Percentiles rank a stretch among this genome's conserved stretches.
These are phyloP conservation scores for Sebastes schlegelii DNA, from an alignment of 2,113 vertebrate genomes.

Conservation along the genomic window DNA sequence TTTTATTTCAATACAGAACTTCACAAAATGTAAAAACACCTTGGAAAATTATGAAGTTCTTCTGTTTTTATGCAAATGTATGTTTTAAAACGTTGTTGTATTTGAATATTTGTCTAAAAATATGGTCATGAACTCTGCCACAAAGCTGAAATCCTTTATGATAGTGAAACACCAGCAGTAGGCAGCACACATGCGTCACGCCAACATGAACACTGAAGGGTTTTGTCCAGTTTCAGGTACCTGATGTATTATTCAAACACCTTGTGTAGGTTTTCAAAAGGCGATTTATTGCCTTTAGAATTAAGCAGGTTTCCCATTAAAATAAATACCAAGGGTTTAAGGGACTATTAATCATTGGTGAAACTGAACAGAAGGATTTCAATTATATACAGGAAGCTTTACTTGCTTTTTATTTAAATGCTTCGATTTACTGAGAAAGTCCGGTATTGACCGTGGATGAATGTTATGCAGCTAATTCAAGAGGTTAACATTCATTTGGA, in stretches of 20 bases:
- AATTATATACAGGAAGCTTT: neutral
- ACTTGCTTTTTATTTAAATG: neutral
- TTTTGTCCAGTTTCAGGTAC: neutral
- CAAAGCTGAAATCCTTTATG: neutral
- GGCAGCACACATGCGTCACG: too few species aligned
- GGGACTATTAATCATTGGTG: neutral
- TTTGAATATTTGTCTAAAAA: neutral
- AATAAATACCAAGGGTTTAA: neutral
- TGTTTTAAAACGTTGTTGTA: neutral
- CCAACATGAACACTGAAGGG: neutral
- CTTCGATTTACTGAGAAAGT: neutral
- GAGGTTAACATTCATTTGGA: neutral
- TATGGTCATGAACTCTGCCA: neutral
- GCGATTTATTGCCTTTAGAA: neutral
- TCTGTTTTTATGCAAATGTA: too few species aligned
- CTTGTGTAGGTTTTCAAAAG: neutral
- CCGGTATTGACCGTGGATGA: neutral
- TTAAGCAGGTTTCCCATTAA: neutral
- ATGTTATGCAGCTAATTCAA: neutral
- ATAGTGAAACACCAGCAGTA: neutral
- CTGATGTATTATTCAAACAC: neutral
- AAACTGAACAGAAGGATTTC: neutral
- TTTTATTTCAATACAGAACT: neutral
- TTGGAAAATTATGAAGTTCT: too few species aligned
- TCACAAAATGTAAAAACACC: neutral